Base-by-base conservation (phyloP, 2,797 vertebrate species). In the Podarcis siculus region DNA sequence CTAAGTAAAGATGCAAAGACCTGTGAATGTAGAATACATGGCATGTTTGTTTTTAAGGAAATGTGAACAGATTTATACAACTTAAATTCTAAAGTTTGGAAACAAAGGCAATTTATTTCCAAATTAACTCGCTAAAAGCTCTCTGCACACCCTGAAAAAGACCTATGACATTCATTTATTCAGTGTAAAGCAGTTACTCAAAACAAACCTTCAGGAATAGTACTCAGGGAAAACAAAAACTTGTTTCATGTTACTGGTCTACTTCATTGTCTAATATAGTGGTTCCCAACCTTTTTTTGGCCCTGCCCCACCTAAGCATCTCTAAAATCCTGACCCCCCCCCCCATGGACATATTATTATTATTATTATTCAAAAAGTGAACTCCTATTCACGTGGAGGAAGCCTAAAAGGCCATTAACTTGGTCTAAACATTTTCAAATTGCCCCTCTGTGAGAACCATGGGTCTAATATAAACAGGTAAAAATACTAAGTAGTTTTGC, bases 21-120 rank as follows among this genome's bases (percentile, higher is more conserved):
- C 75, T 85, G 8, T 85, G 71, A 39, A 58, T 61, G 35, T 75
- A 75, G 4, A 55, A 35, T 61, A 42, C 73, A 92, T 0, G 12
- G 82, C 67, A 30, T 81, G 78, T 86, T 82, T 72, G 21, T 88
- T 49, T 83, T 87, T 15, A 61, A 55, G 55, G 86, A 92, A 93
- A 89, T 39, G 17, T 77, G 13, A 86, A 58, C 87, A 86, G 89
- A 82, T 86, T 42, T 80, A 39, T 58, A 90, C 84, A 89, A 67
- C 58, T 90, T 78, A 93, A 93, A 89, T 4, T 8, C 19, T 3
- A 85, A 90, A 83, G 89, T 89, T 91, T 88, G 64, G 81, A 42
- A 93, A 89, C n/a, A 93, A 90, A 92, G 82, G 25, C 1, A 39
- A 90, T 94, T 89, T 87, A 55, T 89, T 92, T 90, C 35, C 45